phyloP scores from a whole-genome alignment of 64 coral and sea anemone genomes.

The Pocillopora verrucosa region DNA sequence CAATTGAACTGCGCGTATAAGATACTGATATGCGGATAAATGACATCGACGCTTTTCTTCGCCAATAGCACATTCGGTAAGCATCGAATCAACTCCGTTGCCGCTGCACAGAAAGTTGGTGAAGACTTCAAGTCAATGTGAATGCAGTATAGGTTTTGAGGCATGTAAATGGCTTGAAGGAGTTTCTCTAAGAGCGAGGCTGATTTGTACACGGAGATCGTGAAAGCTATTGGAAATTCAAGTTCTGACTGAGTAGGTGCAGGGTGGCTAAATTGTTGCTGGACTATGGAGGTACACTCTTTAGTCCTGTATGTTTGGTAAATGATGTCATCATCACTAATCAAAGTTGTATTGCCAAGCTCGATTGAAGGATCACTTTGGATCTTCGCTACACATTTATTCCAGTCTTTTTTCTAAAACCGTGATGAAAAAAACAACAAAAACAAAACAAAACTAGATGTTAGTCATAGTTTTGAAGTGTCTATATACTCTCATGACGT shows the following conservation, averaged over 20 bases:
- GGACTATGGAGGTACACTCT: neutral
- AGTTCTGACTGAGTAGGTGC: neutral
- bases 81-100: slow-evolving; percentile 6
- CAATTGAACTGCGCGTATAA: slow-evolving; percentile 48
- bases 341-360: neutral
- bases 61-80: slow-evolving; percentile 54
- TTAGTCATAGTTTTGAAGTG: no score
- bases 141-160: slow-evolving; percentile 56
- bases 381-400: neutral
- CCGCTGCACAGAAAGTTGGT: neutral
- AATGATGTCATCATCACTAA: neutral
- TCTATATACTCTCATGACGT: no score
- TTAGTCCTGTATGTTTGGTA: neutral
- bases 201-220: slow-evolving; percentile 35
- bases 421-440: neutral
- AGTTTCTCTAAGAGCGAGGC: slow-evolving; percentile 18
- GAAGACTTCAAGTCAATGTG: slow-evolving; percentile 48
- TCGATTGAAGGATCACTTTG: neutral
- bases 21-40: slow-evolving; percentile 37
- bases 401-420: neutral
- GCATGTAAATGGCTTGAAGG: slow-evolving; percentile 55
- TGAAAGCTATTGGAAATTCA: slow-evolving; percentile 47
- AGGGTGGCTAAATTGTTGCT: neutral
- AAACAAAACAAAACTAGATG: no score
- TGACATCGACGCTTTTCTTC: slow-evolving; percentile 29